Conservation (phyloP, 2,113 vertebrate species). For the Cyrtonyx montezumae region DNA sequence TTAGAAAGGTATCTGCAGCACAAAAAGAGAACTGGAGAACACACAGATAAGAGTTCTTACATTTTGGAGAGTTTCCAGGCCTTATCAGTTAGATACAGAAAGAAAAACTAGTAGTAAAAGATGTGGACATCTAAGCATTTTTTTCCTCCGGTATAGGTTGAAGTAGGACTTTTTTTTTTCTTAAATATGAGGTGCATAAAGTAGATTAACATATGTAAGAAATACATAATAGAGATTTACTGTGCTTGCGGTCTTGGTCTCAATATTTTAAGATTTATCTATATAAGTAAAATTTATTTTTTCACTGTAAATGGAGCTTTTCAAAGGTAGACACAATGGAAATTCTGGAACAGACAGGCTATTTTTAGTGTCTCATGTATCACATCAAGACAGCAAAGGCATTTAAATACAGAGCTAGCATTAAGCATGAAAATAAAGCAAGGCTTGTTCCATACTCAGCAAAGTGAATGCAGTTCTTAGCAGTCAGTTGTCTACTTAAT, state of each 20-base stretch:
- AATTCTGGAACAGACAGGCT: not conserved
- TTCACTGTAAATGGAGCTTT: conserved; percentile 20
- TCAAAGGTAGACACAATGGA: conserved; percentile 18
- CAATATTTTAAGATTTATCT: not conserved
- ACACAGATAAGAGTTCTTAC: conserved; percentile 2
- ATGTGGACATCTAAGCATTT: not conserved
- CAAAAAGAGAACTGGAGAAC: not conserved
- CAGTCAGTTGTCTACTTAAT: not conserved
- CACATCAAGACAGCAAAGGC: not conserved
- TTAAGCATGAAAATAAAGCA: conserved; percentile 55
- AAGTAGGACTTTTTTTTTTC: not conserved
- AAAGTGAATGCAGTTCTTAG: not conserved
- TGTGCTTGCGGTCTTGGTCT: not conserved
- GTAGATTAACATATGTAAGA: not conserved
- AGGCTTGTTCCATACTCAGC: conserved; percentile 13
- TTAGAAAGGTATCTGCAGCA: conserved; percentile 20
- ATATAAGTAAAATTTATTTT: not conserved
- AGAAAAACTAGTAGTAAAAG: not conserved
- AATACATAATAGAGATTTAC: not conserved
- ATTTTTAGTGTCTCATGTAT: conserved; percentile 25
- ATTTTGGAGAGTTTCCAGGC: not conserved
- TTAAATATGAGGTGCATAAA: not conserved
- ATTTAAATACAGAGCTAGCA: conserved; percentile 37
- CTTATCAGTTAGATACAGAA: not conserved
- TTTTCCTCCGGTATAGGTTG: not conserved